A percentile compares a stretch with the other conserved stretches of the same genome.
Evolutionary conservation across 2,113 vertebrate species (phyloP).

Genomic region (Pseudorectes ferrugineus): DNA sequence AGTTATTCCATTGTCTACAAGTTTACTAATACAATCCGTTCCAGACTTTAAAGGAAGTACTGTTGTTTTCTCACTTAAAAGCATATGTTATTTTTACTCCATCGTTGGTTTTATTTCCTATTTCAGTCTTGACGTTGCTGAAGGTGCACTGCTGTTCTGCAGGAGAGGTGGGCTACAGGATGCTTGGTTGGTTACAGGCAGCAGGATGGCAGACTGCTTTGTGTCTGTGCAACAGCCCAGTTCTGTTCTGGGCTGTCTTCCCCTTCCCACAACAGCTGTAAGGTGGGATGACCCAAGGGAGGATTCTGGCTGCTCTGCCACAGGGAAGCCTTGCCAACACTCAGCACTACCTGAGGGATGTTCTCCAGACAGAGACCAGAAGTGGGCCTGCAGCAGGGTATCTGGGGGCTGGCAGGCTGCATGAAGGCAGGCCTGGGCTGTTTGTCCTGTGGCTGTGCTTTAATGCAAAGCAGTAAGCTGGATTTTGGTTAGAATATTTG

Average conservation of each 20-base stretch:
- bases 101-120: neutral
- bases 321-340: neutral
- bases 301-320: neutral
- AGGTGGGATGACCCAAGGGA: neutral
- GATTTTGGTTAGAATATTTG: neutral
- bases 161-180: neutral
- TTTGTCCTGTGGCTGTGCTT: neutral
- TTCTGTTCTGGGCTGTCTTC: neutral
- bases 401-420: neutral
- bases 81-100: neutral
- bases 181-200: neutral
- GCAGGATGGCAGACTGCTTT: neutral
- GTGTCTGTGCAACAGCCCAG: neutral
- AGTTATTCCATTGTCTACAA: neutral
- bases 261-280: neutral
- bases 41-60: conserved; percentile 5
- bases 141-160: neutral
- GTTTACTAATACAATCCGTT: neutral
- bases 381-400: neutral
- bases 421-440: neutral
- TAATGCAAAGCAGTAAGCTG: neutral
- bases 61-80: neutral
- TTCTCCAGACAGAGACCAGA: neutral
- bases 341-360: neutral
- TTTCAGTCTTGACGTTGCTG: neutral